Conservation (phyloP, 2,888 invertebrate genomes). For the Drosophila rellima region DNA sequence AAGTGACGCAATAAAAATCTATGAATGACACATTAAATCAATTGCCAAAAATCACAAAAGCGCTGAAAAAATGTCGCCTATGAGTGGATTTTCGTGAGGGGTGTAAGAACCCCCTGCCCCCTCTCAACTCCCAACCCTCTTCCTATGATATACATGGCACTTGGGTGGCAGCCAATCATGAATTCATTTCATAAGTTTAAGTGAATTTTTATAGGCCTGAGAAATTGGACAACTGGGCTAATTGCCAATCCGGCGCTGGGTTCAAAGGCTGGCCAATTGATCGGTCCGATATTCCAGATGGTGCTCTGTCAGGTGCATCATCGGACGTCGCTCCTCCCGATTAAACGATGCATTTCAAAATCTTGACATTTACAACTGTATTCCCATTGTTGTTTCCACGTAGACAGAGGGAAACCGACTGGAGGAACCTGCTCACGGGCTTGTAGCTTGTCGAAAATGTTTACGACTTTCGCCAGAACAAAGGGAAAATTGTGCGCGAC, state of each 20-base stretch:
- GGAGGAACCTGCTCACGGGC: conserved; percentile 39
- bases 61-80: conserved; percentile 55
- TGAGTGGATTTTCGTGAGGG: conserved; percentile 57
- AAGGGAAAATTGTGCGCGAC: conserved; percentile 26
- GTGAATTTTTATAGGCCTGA: conserved; percentile 75
- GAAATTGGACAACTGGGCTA: conserved; percentile 70
- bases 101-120: not conserved
- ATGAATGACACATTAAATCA: conserved; percentile 86
- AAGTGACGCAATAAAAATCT: conserved; percentile 86
- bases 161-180: conserved; percentile 55
- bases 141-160: conserved; percentile 25
- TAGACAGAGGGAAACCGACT: conserved; percentile 6
- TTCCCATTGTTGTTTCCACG: conserved; percentile 60
- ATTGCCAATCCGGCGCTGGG: conserved; percentile 44
- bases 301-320: conserved; percentile 56
- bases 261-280: conserved; percentile 47
- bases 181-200: conserved; percentile 70
- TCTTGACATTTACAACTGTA: conserved; percentile 77
- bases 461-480: conserved; percentile 82
- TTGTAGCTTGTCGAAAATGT: conserved; percentile 54
- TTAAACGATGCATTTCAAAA: conserved; percentile 74
- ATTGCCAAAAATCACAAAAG: conserved; percentile 85
- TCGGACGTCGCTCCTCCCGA: conserved; percentile 38
- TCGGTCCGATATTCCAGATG: conserved; percentile 25
- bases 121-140: not conserved